Evolutionary conservation across 2,113 vertebrate species (phyloP), one percentile per base, ranked within the genome.

Genomic region (Butastur rufipennis): DNA sequence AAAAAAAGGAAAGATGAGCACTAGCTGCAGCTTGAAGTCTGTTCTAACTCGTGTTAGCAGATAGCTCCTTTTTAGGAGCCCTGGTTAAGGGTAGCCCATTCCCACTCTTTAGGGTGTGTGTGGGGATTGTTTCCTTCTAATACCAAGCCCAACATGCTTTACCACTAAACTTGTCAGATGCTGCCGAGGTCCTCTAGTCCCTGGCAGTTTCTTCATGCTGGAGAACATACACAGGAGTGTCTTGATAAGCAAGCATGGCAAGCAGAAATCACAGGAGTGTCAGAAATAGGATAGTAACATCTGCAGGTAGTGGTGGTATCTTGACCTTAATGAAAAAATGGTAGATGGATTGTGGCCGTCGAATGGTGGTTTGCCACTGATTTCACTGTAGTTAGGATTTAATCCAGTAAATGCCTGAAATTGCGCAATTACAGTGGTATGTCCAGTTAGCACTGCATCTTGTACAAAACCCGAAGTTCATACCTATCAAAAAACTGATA

Each of bases 291-390:
- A 34, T 36, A 17, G 15, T 74, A n/a, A n/a, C 8, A 6, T 55
- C 47, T 87, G 18, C 73, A 70, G 67, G n/a, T 27, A 71, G 8
- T 13, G 13, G 11, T 43, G 32, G 6, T 27, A 70, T 87, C 53
- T 79, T 83, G 36, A 34, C 32, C 77, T 91, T 9, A 3, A 14
- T n/a, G 50, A 81, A 72, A 36, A 56, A 62, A 48, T 23, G 7
- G 22, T 45, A 17, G 20, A 3, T 58, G 58, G 8, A 31, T 45
- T 0, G 0, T 73, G 53, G 7, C 34, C 8, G 1, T 23, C 72
- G 40, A 84, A 40, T 2, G 3, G 20, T 74, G 7, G 2, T 87
- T 91, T 91, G 53, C 27, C 16, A 17, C 53, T 17, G 18, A 36
- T 62, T 48, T 45, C 40, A 40, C 0, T 22, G 8, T 29, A 14